Base-by-base conservation (phyloP, 2,113 vertebrate genomes). In the Scatophagus argus region DNA sequence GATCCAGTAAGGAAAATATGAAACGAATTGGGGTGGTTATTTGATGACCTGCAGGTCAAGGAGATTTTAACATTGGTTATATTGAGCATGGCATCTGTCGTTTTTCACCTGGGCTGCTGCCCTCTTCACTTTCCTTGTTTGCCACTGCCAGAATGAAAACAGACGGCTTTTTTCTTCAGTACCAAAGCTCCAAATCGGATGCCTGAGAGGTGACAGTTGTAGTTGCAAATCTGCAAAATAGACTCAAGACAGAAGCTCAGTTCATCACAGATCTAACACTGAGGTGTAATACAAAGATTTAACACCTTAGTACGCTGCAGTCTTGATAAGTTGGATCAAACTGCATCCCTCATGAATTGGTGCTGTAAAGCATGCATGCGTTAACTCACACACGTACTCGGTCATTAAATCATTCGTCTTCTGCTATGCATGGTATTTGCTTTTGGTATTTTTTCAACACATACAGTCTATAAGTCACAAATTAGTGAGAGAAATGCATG, bases 1-100 rank as follows among this genome's bases (percentile, higher is more conserved):
- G 98, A 99, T 99, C 97, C 95, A 89, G 95, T 95, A 95, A 96
- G 96, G 96, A 98, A 98, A 99, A 97, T 98, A 98, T 98, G 96
- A 98, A 98, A 97, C 96, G 95, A 96, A 96, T 97, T 95, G 95
- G 95, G 96, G 96, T 96, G 97, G 97, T 96, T 97, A 96, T 97
- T 96, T 92, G 87, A 92, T 95, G 97, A 98, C 97, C 97, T 79
- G 82, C 79, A 89, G 98, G 97, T 99, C 97, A 98, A 99, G 97
- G 97, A 97, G 97, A 98, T 96, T 96, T 95, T 95, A 96, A 96
- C 96, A 96, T 98, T 97, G 96, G 95, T 96, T 86, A 93, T 95
- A 94, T 94, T 94, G 93, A 94, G 84, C 88, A 88, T 93, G 84
- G 88, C 91, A 84, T 93, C 90, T 90, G 90, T 91, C 86, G 84